A percentile compares a stretch with the other conserved stretches of the same genome.
These are phyloP conservation scores for Cerastis leucographa DNA, from an alignment of 2,888 invertebrate species.

Conservation along the genomic window DNA sequence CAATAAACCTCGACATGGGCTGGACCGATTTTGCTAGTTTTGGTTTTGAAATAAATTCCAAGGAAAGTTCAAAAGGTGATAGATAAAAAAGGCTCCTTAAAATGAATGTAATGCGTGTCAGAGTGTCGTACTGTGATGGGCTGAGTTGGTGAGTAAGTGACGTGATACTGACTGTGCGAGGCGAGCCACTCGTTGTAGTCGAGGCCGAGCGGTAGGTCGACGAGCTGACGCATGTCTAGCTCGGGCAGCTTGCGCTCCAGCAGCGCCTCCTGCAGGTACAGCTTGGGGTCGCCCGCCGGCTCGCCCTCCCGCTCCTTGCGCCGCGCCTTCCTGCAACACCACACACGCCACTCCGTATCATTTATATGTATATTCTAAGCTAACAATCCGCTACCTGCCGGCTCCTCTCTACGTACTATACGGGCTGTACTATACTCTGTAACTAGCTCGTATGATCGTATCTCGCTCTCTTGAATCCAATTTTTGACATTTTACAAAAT, in stretches of 20 bases:
- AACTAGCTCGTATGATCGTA: background rate
- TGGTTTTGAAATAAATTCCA: background rate
- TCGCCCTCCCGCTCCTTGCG: conserved; percentile 98
- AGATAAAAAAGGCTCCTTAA: background rate
- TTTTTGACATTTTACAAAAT: background rate
- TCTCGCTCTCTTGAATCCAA: background rate
- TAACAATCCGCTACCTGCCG: background rate
- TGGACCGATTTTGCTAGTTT: no score
- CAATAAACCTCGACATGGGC: no score
- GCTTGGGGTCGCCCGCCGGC: conserved; percentile 95
- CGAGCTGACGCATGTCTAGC: conserved; percentile 97
- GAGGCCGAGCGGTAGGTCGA: conserved; percentile 98
- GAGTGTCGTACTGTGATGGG: no score
- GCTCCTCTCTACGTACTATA: background rate
- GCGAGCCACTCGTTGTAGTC: conserved; percentile 99
- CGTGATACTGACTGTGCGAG: conserved; percentile 94
- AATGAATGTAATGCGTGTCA: background rate
- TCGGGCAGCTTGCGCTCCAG: conserved; percentile 98
- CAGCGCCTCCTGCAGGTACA: conserved; percentile 98
- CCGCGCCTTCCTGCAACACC: conserved; percentile 96
- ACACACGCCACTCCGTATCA: no score
- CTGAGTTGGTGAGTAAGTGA: background rate
- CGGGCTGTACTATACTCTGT: background rate
- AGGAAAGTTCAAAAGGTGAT: background rate
- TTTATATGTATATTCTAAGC: no score